Percentiles rank a stretch among this genome's conserved stretches.
These are phyloP conservation scores for Ctenomys sociabilis DNA, from an alignment of 2,113 vertebrate genomes.

Conservation along the genomic window DNA sequence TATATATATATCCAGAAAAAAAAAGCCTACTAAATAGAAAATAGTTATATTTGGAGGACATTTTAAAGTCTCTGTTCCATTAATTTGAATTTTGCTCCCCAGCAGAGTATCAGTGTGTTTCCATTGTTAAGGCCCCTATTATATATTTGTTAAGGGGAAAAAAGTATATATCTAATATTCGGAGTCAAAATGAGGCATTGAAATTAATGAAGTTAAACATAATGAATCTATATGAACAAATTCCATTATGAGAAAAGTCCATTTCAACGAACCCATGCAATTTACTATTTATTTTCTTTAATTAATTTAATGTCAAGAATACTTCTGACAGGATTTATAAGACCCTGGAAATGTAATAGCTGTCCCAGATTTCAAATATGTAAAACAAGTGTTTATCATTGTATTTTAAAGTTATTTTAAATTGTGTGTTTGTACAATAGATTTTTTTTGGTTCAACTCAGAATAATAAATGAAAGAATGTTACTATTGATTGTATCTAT, in stretches of 20 bases:
- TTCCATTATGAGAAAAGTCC: slow-evolving; percentile 16
- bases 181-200: slow-evolving; percentile 34
- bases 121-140: background rate
- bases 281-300: slow-evolving; percentile 54
- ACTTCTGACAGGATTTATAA: slow-evolving; percentile 42
- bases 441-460: slow-evolving; percentile 4
- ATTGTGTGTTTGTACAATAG: background rate
- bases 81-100: slow-evolving; percentile 15
- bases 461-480: background rate
- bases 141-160: background rate
- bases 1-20: too few relatives aligned
- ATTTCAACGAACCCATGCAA: slow-evolving; percentile 37
- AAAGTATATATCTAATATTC: slow-evolving; percentile 4
- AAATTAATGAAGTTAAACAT: slow-evolving; percentile 58
- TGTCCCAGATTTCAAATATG: slow-evolving; percentile 31
- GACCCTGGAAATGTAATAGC: background rate
- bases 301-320: slow-evolving; percentile 54
- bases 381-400: slow-evolving; percentile 18
- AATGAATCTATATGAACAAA: slow-evolving; percentile 59
- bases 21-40: background rate
- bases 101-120: background rate
- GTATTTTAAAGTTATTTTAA: slow-evolving; percentile 33
- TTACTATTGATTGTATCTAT: background rate
- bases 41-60: background rate
- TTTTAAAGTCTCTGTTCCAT: slow-evolving; percentile 49